Base-by-base conservation (phyloP, 2,113 vertebrate species). In the Candoia aspera region DNA sequence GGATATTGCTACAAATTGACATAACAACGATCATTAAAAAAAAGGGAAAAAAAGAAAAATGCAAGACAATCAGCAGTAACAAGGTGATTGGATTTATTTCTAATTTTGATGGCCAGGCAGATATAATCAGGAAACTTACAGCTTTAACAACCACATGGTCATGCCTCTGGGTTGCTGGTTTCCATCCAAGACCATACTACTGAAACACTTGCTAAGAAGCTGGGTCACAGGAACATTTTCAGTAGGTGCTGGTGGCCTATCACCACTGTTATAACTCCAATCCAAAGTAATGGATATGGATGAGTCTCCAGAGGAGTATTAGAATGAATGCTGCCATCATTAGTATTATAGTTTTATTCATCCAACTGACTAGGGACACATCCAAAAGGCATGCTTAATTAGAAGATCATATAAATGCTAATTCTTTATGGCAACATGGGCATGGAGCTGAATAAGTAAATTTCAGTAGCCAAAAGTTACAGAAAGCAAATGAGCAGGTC, bases 361-460 rank as follows among this genome's bases (percentile, higher is more conserved):
- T 60, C 55, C 42, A 79, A 84, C 86, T 60, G 42, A 73, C 91
- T 73, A 88, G 86, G 86, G 86, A 88, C 68, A 84, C 91, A 92
- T 92, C 68, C 68, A 88, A 92, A 88, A 84, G 42, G 86, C 68
- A 88, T 10, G 55, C 86, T 26, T 92, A 92, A 92, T 88, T 88
- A 88, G 86, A 84, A 88, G 86, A 88, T 84, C 91, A 88, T 92
- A 92, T 88, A 92, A 88, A 92, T 92, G 91, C 86, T 92, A 92
- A 92, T 92, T 92, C 91, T 53, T 87, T 88, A 91, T 88, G 37
- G 91, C 53, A 68, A 91, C 86, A 79, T 87, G 86, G 86, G 90
- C 53, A 58, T 87, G 85, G 85, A 37, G 54, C 24, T 91, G 86
- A 53, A 60, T 54, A 88, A 62, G 91, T 60, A 88, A 83, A 84